A percentile compares a stretch with the other conserved stretches of the same genome.
Conservation (phyloP, 1,140 invertebrate genomes). For the Philaenus spumarius region DNA sequence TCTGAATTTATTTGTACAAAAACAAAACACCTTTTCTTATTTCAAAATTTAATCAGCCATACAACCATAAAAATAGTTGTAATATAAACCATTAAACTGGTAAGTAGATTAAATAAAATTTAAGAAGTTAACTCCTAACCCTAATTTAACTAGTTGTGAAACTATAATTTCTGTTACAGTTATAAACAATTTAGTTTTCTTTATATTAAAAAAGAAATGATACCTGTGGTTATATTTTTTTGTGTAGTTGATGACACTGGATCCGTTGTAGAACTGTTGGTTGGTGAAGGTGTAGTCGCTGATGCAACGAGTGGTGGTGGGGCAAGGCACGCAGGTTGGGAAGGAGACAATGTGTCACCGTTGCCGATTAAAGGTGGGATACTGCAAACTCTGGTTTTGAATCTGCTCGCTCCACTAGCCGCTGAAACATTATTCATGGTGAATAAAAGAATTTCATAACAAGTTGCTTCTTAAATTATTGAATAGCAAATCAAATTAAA, state of each 20-base stretch:
- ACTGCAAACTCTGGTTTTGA: constrained; percentile 47
- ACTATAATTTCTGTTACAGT: too few relatives aligned
- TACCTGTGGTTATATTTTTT: neutral
- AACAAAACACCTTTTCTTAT: too few relatives aligned
- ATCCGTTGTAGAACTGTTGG: neutral
- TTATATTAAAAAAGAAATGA: too few relatives aligned
- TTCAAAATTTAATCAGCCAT: too few relatives aligned
- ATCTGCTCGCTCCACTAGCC: constrained; percentile 43
- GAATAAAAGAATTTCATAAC: neutral
- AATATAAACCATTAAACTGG: too few relatives aligned
- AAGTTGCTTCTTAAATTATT: neutral
- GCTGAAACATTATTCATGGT: constrained; percentile 27
- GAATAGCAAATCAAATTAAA: neutral
- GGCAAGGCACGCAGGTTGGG: constrained; percentile 34
- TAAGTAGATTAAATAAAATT: too few relatives aligned
- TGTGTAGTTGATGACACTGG: constrained; percentile 7
- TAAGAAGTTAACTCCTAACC: too few relatives aligned
- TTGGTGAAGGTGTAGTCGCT: neutral
- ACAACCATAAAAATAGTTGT: too few relatives aligned
- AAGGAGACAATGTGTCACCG: constrained; percentile 39
- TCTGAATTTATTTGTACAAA: too few relatives aligned
- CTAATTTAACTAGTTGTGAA: too few relatives aligned
- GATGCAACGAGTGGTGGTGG: constrained; percentile 37
- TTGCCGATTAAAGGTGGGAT: constrained; percentile 42
- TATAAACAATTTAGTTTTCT: too few relatives aligned